A percentile compares a stretch with the other conserved stretches of the same genome.
Evolutionary conservation across 2,797 vertebrate species (phyloP).

Genomic region (Etheostoma nigrum): DNA sequence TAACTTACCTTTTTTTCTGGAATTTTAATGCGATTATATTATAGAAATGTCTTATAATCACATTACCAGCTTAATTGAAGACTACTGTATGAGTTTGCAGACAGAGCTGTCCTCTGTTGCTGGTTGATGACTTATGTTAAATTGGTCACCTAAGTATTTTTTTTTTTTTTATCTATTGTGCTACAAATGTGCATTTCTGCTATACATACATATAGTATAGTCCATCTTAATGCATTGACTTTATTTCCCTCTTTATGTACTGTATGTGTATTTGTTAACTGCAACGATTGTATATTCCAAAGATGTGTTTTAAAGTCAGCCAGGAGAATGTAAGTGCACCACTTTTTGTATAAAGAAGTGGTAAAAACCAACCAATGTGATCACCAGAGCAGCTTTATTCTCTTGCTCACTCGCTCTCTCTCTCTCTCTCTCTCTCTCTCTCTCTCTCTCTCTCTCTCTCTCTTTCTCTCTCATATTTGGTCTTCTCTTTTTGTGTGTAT

Average conservation of each 20-base stretch:
- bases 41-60: background rate
- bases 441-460: slow-evolving; percentile 3
- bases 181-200: slow-evolving; percentile 22
- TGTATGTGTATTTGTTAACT: slow-evolving; percentile 42
- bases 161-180: slow-evolving; percentile 10
- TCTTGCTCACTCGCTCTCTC: slow-evolving; percentile 13
- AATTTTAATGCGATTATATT: slow-evolving; percentile 6
- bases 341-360: slow-evolving; percentile 36
- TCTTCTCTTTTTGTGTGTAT: background rate
- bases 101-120: slow-evolving; percentile 27
- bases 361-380: slow-evolving; percentile 57
- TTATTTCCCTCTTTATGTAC: slow-evolving; percentile 19
- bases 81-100: slow-evolving; percentile 34
- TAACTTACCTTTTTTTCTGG: background rate
- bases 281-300: slow-evolving; percentile 61
- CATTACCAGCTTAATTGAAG: background rate
- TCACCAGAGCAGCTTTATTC: slow-evolving; percentile 37
- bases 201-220: background rate
- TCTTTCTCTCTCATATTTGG: slow-evolving; percentile 9
- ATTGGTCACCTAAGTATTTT: slow-evolving; percentile 17
- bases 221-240: slow-evolving; percentile 15
- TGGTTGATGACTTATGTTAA: slow-evolving; percentile 12
- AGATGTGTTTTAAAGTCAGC: slow-evolving; percentile 50
- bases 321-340: slow-evolving; percentile 55
- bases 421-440: slow-evolving; percentile 5